Evolutionary conservation across 2,797 vertebrate genomes (phyloP).

Genomic region (Sebastes nivosus): DNA sequence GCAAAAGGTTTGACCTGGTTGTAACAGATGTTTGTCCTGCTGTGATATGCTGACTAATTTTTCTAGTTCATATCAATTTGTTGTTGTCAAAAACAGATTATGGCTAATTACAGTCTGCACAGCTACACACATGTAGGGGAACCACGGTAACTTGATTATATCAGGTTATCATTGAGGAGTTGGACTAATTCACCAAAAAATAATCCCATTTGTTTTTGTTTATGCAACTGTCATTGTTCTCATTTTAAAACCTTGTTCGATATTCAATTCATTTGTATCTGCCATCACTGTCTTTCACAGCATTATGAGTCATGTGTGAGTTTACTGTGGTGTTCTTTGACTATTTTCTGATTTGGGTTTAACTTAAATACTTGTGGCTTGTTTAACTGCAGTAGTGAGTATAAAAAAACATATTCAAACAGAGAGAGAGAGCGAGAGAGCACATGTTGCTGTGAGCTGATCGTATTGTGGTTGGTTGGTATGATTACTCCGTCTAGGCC

Average conservation of each 20-base stretch:
- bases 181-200: neutral
- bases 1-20: neutral
- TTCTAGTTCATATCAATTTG: neutral
- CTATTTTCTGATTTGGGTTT: neutral
- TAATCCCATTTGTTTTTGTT: neutral
- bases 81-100: neutral
- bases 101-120: neutral
- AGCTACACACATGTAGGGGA: neutral
- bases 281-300: neutral
- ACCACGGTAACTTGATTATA: neutral
- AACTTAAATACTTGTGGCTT: neutral
- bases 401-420: neutral
- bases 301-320: neutral
- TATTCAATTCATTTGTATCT: neutral
- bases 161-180: neutral
- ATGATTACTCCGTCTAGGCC: neutral
- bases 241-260: neutral
- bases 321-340: neutral
- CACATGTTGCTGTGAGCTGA: neutral
- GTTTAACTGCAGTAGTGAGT: neutral
- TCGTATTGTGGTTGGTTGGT: neutral
- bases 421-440: neutral
- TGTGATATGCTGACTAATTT: neutral
- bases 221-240: neutral
- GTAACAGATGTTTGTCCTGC: neutral